Percentiles rank a stretch among this genome's conserved stretches.
These are phyloP conservation scores for Dunckerocampus dactyliophorus DNA, from an alignment of 2,113 vertebrate genomes.

Conservation along the genomic window DNA sequence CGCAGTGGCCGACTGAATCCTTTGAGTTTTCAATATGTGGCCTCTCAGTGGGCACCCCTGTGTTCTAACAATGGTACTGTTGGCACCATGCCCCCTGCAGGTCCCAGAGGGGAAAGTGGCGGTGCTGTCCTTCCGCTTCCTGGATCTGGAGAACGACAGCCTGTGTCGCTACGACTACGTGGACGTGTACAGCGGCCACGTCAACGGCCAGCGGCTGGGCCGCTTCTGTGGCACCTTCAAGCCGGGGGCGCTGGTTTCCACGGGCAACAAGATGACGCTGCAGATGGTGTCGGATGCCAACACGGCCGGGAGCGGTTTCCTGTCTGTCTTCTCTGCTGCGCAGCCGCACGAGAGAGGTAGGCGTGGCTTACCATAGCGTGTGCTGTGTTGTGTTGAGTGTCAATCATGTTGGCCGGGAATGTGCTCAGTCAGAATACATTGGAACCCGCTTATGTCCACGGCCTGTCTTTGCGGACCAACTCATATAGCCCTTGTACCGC, in stretches of 20 bases:
- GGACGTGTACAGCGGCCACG: conserved; percentile 87
- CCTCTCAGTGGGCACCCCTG: no score
- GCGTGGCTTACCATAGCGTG: background rate
- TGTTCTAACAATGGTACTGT: no score
- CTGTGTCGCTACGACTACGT: conserved; percentile 95
- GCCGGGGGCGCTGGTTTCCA: conserved; percentile 89
- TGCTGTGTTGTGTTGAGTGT: no score
- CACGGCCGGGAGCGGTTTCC: conserved; percentile 93
- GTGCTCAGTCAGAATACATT: no score
- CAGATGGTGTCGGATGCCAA: conserved; percentile 98
- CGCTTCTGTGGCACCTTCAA: conserved; percentile 92
- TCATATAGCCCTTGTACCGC: no score
- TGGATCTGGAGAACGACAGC: conserved; percentile 92
- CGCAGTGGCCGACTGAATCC: no score
- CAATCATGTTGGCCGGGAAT: no score
- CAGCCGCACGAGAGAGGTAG: conserved; percentile 90
- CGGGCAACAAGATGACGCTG: conserved; percentile 91
- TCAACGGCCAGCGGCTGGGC: conserved; percentile 84
- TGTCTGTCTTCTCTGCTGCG: conserved; percentile 87
- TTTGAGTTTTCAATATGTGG: no score
- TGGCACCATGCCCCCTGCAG: conserved; percentile 55
- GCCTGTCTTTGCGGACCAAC: no score
- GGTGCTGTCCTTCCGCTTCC: conserved; percentile 86
- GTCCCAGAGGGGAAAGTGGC: conserved; percentile 94
- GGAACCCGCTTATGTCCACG: no score